Conservation (phyloP, 2,888 invertebrate genomes). For the Oconnorella tubifera region DNA sequence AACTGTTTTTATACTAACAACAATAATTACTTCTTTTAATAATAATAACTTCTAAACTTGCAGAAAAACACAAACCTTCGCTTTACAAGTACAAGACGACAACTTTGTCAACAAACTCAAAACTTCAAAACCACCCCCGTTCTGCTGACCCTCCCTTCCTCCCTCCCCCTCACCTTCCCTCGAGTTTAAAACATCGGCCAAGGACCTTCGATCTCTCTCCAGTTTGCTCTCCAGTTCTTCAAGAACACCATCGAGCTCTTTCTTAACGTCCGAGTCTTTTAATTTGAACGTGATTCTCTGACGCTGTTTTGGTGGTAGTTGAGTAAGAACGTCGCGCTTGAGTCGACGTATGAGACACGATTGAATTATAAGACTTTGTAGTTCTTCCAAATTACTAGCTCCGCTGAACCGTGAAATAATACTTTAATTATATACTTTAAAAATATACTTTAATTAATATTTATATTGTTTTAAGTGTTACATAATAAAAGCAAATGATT, state of each 20-base stretch:
- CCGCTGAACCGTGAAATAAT: too few species aligned
- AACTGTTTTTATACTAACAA: too few species aligned
- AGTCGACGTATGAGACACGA: constrained; percentile 48
- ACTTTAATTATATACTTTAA: not conserved
- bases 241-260: constrained; percentile 31
- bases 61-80: too few species aligned
- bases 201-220: not conserved
- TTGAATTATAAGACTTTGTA: constrained; percentile 41
- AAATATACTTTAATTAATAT: too few species aligned
- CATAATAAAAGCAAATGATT: not conserved
- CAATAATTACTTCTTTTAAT: too few species aligned
- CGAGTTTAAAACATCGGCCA: not conserved
- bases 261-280: constrained; percentile 47
- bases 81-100: too few species aligned
- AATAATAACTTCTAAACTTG: too few species aligned
- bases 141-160: too few species aligned
- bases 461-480: not conserved
- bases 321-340: constrained; percentile 47
- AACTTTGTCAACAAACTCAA: too few species aligned
- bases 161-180: too few species aligned
- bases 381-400: constrained; percentile 49
- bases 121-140: too few species aligned
- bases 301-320: constrained; percentile 50
- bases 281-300: constrained; percentile 50
- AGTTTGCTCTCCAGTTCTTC: not conserved